phyloP scores from a whole-genome alignment of 2,888 invertebrate genomes.

The Azorinus chamasolen region DNA sequence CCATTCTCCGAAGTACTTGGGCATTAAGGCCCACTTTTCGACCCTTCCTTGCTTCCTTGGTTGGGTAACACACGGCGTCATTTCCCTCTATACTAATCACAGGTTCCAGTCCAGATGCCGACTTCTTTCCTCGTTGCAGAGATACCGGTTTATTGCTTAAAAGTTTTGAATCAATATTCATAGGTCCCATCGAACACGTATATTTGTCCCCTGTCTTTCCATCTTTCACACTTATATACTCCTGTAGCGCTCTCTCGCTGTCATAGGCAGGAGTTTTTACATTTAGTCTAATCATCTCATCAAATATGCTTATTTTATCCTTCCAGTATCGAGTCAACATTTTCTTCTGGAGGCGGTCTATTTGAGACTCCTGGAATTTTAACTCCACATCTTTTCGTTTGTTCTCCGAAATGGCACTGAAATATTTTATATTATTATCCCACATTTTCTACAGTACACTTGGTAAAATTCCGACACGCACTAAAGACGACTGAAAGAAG shows the following conservation, averaged over 20 bases:
- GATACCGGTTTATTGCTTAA: conserved; percentile 65
- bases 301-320: conserved; percentile 68
- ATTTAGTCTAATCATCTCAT: conserved; percentile 68
- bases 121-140: conserved; percentile 53
- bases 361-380: conserved; percentile 54
- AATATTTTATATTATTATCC: conserved; percentile 64
- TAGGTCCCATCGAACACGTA: conserved; percentile 53
- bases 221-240: background rate
- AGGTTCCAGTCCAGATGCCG: conserved; percentile 52
- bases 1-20: conserved; percentile 58
- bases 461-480: no score
- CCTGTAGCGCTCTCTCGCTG: conserved; percentile 3
- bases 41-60: conserved; percentile 66
- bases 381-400: conserved; percentile 64
- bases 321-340: conserved; percentile 70
- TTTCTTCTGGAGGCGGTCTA: conserved; percentile 62
- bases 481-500: no score
- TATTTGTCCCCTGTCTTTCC: conserved; percentile 8
- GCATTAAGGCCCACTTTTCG: conserved; percentile 61
- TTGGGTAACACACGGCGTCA: conserved; percentile 71
- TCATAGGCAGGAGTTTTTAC: conserved; percentile 65
- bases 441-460: conserved; percentile 24
- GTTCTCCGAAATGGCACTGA: conserved; percentile 68
- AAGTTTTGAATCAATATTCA: conserved; percentile 67
- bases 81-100: conserved; percentile 68